Conservation (phyloP, 1,140 invertebrate species). For the Harpegnathos saltator region DNA sequence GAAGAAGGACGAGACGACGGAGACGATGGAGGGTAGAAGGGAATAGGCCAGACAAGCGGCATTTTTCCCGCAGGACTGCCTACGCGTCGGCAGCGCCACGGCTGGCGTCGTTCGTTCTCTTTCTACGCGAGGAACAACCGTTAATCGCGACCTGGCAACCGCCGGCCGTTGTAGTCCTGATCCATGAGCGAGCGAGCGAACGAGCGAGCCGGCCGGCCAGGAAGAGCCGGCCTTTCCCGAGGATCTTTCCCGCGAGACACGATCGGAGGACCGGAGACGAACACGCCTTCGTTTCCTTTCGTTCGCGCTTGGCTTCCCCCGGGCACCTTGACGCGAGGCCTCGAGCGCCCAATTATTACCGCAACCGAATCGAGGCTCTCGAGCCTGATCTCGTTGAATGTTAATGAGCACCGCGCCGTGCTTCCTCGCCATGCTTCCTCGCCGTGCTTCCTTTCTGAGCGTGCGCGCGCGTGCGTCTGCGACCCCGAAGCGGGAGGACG, state of each 20-base stretch:
- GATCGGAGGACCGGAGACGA: conserved; percentile 47
- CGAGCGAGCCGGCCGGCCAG: not conserved
- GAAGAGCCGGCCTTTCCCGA: conserved; percentile 46
- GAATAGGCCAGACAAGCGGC: conserved; percentile 19
- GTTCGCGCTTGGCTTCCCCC: conserved; percentile 42
- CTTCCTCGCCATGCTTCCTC: conserved; percentile 20
- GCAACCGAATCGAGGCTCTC: conserved; percentile 35
- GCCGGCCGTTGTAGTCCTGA: conserved; percentile 41
- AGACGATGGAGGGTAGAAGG: not conserved
- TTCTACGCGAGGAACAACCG: conserved; percentile 72
- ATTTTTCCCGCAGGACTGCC: conserved; percentile 57
- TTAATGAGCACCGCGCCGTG: conserved; percentile 36
- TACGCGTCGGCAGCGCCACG: conserved; percentile 40
- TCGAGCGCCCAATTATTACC: conserved; percentile 32
- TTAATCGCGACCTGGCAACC: conserved; percentile 80
- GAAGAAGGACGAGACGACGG: conserved; percentile 30
- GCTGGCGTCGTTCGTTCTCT: conserved; percentile 23
- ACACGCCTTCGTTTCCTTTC: conserved; percentile 46
- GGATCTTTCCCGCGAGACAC: conserved; percentile 40
- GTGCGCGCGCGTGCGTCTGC: not conserved
- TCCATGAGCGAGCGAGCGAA: not conserved
- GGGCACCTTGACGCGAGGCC: conserved; percentile 31
- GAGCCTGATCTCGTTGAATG: conserved; percentile 47
- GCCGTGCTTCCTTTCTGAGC: conserved; percentile 33
- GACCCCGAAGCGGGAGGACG: conserved; percentile 14